A percentile compares a stretch with the other conserved stretches of the same genome.
phyloP scores from a whole-genome alignment of 2,888 invertebrate species.

The Andricus curvator region DNA sequence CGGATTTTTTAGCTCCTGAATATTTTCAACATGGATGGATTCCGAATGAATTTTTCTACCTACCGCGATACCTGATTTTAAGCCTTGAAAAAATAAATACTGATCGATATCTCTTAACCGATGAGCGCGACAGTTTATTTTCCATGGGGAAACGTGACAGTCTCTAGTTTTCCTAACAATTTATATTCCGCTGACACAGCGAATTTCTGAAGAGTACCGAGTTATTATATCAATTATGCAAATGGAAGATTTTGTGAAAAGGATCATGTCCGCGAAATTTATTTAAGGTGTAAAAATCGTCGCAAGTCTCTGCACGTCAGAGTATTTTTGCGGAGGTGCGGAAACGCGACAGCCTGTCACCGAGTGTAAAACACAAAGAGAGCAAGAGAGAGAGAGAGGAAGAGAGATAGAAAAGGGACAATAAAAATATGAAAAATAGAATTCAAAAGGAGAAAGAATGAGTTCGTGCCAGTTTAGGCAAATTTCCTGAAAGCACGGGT shows the following conservation, averaged over 20 bases:
- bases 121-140: neutral
- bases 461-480: constrained; percentile 36
- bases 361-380: neutral
- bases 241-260: constrained; percentile 64
- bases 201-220: constrained; percentile 50
- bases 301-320: constrained; percentile 68
- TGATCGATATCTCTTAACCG: neutral
- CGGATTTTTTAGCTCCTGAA: neutral
- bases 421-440: constrained; percentile 31
- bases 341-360: constrained; percentile 25
- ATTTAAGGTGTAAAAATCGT: constrained; percentile 62
- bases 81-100: neutral
- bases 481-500: constrained; percentile 23
- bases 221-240: constrained; percentile 69
- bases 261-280: constrained; percentile 66
- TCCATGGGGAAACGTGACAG: neutral
- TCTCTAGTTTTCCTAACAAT: neutral
- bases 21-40: no score
- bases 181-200: constrained; percentile 41
- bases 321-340: constrained; percentile 57
- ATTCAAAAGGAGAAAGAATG: constrained; percentile 11
- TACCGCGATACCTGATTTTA: neutral
- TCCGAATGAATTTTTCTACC: no score
- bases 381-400: neutral
- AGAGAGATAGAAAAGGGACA: constrained; percentile 7